These are phyloP conservation scores for Caenorhabditis angaria DNA, from an alignment of 2,888 invertebrate genomes.

Conservation along the genomic window DNA sequence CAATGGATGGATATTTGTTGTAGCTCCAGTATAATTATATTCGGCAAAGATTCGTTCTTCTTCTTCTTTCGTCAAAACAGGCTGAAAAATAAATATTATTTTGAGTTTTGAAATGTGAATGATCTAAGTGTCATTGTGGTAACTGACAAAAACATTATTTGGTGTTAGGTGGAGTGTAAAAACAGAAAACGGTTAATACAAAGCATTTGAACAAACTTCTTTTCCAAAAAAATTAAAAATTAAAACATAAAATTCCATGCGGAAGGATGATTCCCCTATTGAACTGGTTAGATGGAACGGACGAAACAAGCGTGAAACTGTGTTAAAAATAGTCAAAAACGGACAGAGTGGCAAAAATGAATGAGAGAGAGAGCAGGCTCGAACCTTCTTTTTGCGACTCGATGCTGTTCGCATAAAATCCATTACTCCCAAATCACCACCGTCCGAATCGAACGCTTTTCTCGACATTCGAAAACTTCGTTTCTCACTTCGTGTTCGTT, in stretches of 20 bases:
- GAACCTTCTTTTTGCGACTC: conserved; percentile 56
- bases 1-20: conserved; percentile 98
- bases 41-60: conserved; percentile 75
- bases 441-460: conserved; percentile 13
- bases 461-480: conserved; percentile 64
- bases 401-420: conserved; percentile 63
- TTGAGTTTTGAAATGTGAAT: neutral
- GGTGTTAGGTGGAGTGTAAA: neutral
- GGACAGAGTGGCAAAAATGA: neutral
- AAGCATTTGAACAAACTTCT: no score
- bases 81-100: conserved; percentile 57
- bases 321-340: neutral
- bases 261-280: neutral
- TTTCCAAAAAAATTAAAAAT: neutral
- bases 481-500: conserved; percentile 58
- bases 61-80: conserved; percentile 74
- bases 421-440: conserved; percentile 56
- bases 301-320: neutral
- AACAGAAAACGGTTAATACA: no score
- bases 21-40: conserved; percentile 89
- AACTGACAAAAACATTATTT: neutral
- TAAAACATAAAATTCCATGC: neutral
- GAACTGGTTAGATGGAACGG: neutral
- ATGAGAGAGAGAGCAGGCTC: no score
- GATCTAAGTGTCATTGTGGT: neutral